Base-by-base conservation (phyloP, 2,888 invertebrate species). In the Drosophila quasianomalipes region DNA sequence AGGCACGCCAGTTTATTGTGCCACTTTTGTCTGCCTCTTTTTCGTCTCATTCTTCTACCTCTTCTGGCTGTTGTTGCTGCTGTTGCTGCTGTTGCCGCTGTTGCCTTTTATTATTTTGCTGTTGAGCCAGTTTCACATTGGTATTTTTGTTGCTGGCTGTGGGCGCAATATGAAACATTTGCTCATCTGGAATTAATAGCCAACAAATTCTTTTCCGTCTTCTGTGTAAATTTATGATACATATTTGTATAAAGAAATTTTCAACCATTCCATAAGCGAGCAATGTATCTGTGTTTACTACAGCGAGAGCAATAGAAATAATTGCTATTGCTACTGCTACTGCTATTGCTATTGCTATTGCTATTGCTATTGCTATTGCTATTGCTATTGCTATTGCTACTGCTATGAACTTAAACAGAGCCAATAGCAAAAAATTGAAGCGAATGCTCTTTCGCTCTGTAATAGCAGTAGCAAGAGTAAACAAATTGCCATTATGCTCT, bases 1-100 rank as follows among this genome's bases (percentile, higher is more conserved):
- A 39, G 64, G 54, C 79, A 86, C 89, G 70, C 39, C 73, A 79
- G 84, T 84, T 89, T 84, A 69, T 86, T 84, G 84, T 87, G 87
- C 84, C 71, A 87, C 62, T 79, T 84, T 67, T 57, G 12, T 5
- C 3, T 30, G 19, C 12, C n/a, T 7, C 39, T 33, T 51, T 44
- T 70, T 59, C 35, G 16, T 49, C 54, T 35, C n/a, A 5, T 57
- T 52, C 14, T 26, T 26, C 44, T 70, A 22, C 22, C 22, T 51
- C 10, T 39, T 68, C 12, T 35, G 28, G 6, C n/a, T 33, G 33
- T 16, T 35, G 35, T 39, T 39, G 14, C 35, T 35, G 14, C 16
- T 39, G 7, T 2, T 39, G 39, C 39, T 1, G 7, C 37, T 37
- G 16, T 16, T 37, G 37, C 26, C 19, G 69, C 68, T 37, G 51